These are phyloP conservation scores for Odontomyia ornata DNA, from an alignment of 2,888 invertebrate genomes.

Conservation along the genomic window DNA sequence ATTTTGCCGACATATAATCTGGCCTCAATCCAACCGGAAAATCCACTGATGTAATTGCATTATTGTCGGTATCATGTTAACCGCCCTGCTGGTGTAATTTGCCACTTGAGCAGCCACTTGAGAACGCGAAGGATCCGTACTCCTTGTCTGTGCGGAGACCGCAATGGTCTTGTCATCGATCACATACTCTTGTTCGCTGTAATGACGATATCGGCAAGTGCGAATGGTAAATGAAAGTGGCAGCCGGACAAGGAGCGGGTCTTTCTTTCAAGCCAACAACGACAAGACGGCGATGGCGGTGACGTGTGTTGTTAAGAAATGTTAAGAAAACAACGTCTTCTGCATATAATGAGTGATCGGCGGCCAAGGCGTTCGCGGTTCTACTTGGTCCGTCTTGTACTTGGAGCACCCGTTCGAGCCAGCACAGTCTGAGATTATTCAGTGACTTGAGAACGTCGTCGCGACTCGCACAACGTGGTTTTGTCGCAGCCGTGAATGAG, in stretches of 20 bases:
- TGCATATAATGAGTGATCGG: not conserved
- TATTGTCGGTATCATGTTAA: too few species aligned
- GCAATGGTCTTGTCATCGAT: constrained; percentile 28
- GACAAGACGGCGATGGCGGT: not conserved
- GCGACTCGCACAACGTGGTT: not conserved
- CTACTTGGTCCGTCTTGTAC: constrained; percentile 2
- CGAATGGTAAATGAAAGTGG: constrained; percentile 16
- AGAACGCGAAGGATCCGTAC: too few species aligned
- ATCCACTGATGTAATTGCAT: too few species aligned
- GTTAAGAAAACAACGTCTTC: constrained; percentile 27
- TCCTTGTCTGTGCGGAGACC: not conserved
- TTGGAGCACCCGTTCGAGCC: constrained; percentile 27
- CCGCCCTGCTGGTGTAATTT: too few species aligned
- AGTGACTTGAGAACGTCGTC: constrained; percentile 26
- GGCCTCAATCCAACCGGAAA: too few species aligned
- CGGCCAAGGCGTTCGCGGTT: constrained; percentile 1
- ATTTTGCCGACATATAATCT: too few species aligned
- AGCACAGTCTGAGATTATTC: constrained; percentile 20
- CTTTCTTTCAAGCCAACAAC: not conserved
- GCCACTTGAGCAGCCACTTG: too few species aligned
- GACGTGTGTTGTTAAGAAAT: constrained; percentile 14
- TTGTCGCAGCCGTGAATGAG: not conserved
- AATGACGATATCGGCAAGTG: not conserved
- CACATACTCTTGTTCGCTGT: not conserved
- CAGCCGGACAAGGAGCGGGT: constrained; percentile 33